Base-by-base conservation (phyloP, 2,797 vertebrate genomes). In the Myiotriccus ornatus region DNA sequence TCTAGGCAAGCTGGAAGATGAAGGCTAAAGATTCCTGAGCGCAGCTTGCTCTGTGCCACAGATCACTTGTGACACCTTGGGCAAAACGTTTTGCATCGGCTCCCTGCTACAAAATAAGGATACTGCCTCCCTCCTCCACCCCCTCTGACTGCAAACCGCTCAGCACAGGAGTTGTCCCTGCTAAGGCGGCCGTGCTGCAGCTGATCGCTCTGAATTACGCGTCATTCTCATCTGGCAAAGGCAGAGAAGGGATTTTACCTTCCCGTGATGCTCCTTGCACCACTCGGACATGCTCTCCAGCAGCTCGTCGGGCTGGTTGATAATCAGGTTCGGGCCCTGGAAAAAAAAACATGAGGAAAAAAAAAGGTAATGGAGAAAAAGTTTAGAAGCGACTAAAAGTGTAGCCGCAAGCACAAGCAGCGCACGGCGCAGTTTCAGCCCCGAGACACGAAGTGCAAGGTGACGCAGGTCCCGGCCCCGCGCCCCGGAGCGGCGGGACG, bases 191-290 rank as follows among this genome's bases (percentile, higher is more conserved):
- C 4, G 32, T 30, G 50, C 25, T 3, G 44, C 52, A 64, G 8
- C 60, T 6, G 5, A 2, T 7, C 24, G 1, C 34, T 30, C 68
- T 0, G 59, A 39, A 7, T 8, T 2, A 6, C 10, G 3, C 3
- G 1, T 12, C 34, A 3, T 0, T 7, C 6, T 0, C 47, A 17
- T 0, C 22, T 15, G 10, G 89, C 75, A 37, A 30, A 46, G 56
- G 8, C 53, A 14, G n/a, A 56, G 91, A 19, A 7, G 30, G 43
- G 43, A 97, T 65, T 56, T 59, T 97, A 99, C 99, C 98, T 99
- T 98, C 34, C 99, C 99, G 41, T 99, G 99, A 67, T 99, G 99
- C 94, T 99, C 98, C 95, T 98, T 98, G 96, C 99, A 99, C 99
- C 99, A 99, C 34, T 99, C 98, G 2, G 99, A 99, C 99, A 99